Percentiles rank a stretch among this genome's conserved stretches.
Conservation (phyloP, 2,797 vertebrate species). For the Gallinago solitaria region DNA sequence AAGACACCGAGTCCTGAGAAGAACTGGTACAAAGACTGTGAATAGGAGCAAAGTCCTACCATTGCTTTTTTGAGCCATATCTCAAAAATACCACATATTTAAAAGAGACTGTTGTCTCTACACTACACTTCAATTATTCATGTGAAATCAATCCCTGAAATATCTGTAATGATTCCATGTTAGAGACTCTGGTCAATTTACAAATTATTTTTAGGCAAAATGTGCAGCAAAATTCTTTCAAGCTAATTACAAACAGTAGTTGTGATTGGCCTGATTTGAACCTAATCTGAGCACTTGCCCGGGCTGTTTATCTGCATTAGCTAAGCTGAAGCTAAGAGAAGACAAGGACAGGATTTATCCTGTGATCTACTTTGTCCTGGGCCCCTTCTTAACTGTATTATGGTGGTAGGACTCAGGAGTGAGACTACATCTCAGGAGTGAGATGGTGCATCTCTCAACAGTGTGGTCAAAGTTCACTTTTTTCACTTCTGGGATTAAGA, state of each 20-base stretch:
- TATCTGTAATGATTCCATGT: slow-evolving; percentile 33
- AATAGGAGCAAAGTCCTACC: not conserved
- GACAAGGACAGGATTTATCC: not conserved
- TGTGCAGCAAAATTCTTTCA: slow-evolving; percentile 20
- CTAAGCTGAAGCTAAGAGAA: not conserved
- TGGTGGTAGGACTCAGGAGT: not conserved
- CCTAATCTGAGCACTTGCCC: not conserved
- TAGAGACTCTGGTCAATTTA: slow-evolving; percentile 40
- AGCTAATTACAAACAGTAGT: slow-evolving; percentile 37
- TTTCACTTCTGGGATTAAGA: not conserved
- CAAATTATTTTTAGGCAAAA: slow-evolving; percentile 68
- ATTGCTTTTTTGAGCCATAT: not conserved
- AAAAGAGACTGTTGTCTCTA: slow-evolving; percentile 25
- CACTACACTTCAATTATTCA: slow-evolving; percentile 56
- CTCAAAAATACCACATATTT: slow-evolving; percentile 19
- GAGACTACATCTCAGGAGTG: not conserved
- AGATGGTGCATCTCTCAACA: not conserved
- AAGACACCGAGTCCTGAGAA: not conserved
- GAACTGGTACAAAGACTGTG: not conserved
- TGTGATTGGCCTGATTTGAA: slow-evolving; percentile 45
- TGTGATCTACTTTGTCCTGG: not conserved
- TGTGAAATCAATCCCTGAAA: slow-evolving; percentile 59
- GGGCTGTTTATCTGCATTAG: not conserved
- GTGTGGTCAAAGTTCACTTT: not conserved
- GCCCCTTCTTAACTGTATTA: not conserved